phyloP scores from a whole-genome alignment of 2,888 invertebrate species.

The Antheraea yamamai region DNA sequence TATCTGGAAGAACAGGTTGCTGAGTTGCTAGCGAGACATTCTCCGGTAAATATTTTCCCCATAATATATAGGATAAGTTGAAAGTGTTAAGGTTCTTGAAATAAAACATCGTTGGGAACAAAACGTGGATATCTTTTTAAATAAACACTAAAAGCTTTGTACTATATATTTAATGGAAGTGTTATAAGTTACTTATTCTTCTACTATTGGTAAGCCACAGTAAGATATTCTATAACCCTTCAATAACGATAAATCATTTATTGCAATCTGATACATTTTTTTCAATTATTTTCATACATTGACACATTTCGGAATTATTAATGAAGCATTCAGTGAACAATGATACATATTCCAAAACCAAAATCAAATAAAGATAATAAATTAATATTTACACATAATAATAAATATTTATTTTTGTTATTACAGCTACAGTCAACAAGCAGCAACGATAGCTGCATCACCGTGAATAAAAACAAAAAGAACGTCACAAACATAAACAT shows the following conservation, averaged over 20 bases:
- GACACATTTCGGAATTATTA: neutral
- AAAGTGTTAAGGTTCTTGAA: neutral
- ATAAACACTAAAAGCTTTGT: neutral
- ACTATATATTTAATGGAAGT: neutral
- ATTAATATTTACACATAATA: neutral
- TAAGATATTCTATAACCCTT: neutral
- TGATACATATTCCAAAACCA: neutral
- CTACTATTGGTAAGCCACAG: neutral
- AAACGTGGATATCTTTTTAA: neutral
- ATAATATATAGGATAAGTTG: neutral
- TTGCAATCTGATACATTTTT: neutral
- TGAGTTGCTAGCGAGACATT: conserved; percentile 78
- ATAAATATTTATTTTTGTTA: neutral
- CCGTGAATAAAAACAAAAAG: conserved; percentile 82
- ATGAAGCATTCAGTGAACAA: neutral
- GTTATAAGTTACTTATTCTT: neutral
- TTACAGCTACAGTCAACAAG: conserved; percentile 64
- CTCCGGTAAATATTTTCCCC: conserved; percentile 49
- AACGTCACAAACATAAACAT: conserved; percentile 89
- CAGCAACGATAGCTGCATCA: conserved; percentile 74
- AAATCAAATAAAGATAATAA: neutral
- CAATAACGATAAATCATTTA: neutral
- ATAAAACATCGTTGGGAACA: neutral
- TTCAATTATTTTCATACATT: neutral
- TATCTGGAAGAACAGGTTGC: conserved; percentile 94